Percentiles rank a stretch among this genome's conserved stretches.
phyloP scores from a whole-genome alignment of 1,140 invertebrate genomes.

The Drosophila pachea region DNA sequence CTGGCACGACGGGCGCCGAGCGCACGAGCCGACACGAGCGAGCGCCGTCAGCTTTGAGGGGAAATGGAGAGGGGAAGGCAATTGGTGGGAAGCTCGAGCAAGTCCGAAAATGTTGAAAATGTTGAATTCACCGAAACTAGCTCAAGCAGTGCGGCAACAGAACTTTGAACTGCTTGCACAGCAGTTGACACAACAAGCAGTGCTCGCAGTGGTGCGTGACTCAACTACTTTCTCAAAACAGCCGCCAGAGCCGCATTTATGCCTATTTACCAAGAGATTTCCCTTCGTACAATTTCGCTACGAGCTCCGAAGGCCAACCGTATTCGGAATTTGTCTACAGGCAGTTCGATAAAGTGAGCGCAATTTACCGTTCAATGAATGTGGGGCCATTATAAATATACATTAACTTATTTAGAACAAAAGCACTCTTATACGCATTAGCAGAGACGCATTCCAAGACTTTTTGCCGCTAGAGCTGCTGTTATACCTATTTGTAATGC shows the following conservation, averaged over 20 bases:
- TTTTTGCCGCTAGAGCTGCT: constrained; percentile 5
- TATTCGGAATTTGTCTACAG: too few relatives aligned
- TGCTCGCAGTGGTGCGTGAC: neutral
- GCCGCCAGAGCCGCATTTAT: too few relatives aligned
- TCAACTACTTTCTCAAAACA: too few relatives aligned
- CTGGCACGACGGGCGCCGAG: constrained; percentile 6
- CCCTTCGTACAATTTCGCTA: too few relatives aligned
- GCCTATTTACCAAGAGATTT: too few relatives aligned
- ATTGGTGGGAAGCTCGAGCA: neutral
- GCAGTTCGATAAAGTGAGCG: too few relatives aligned
- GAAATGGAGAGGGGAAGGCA: neutral
- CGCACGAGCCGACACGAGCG: constrained; percentile 3
- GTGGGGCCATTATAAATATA: too few relatives aligned
- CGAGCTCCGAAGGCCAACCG: too few relatives aligned
- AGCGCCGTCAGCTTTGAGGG: constrained; percentile 2
- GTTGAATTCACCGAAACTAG: neutral
- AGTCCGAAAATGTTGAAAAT: constrained; percentile 2
- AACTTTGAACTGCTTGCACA: neutral
- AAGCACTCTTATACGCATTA: neutral
- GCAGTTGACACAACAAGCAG: neutral
- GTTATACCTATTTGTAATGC: constrained; percentile 7
- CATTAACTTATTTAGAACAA: too few relatives aligned
- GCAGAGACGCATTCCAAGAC: neutral
- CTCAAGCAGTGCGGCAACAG: neutral
- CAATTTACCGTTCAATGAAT: too few relatives aligned